Evolutionary conservation across 1,140 invertebrate species (phyloP).

Genomic region (Bombus sylvicola): DNA sequence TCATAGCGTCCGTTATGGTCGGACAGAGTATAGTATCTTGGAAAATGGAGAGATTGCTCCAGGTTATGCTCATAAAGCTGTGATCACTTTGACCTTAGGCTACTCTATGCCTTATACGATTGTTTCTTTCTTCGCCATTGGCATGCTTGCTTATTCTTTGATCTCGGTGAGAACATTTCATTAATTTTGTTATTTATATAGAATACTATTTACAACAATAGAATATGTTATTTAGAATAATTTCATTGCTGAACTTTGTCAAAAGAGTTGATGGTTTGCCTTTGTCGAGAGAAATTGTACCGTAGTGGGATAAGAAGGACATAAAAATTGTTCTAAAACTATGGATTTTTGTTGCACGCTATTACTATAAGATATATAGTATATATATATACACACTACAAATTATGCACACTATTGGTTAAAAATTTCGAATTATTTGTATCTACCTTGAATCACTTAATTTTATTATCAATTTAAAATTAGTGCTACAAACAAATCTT

Average conservation of each 20-base stretch:
- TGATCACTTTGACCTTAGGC: conserved; percentile 67
- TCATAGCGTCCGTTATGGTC: conserved; percentile 62
- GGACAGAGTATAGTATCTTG: conserved; percentile 66
- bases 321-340: too few relatives aligned
- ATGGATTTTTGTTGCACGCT: not conserved
- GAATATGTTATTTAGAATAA: not conserved
- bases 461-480: too few relatives aligned
- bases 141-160: conserved; percentile 72
- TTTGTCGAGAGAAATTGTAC: too few relatives aligned
- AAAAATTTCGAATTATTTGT: too few relatives aligned
- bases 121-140: conserved; percentile 50
- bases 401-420: too few relatives aligned
- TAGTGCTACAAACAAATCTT: too few relatives aligned
- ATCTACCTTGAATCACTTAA: too few relatives aligned
- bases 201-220: not conserved
- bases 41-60: conserved; percentile 64
- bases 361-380: not conserved
- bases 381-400: too few relatives aligned
- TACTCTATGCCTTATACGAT: conserved; percentile 65
- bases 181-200: not conserved
- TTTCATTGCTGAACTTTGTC: too few relatives aligned
- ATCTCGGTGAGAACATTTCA: conserved; percentile 59
- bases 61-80: conserved; percentile 61
- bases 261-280: too few relatives aligned
- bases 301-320: too few relatives aligned